Conservation (phyloP, 2,113 vertebrate genomes). For the Lucifuga dentata region DNA sequence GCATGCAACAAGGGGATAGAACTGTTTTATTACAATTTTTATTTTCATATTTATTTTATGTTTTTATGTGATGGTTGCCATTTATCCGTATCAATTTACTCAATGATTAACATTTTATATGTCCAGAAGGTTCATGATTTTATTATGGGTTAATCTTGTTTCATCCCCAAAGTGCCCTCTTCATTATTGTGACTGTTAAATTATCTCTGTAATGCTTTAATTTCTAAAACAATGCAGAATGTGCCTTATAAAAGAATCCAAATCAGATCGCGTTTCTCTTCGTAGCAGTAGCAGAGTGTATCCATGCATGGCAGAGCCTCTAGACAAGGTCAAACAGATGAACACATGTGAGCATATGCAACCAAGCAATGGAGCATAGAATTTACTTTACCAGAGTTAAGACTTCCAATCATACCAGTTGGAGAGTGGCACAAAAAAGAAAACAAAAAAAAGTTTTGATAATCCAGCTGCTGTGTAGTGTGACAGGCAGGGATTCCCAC, state of each 20-base stretch:
- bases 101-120: slow-evolving; percentile 35
- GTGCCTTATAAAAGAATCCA: slow-evolving; percentile 52
- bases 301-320: slow-evolving; percentile 23
- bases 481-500: background rate
- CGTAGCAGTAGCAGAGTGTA: slow-evolving; percentile 30
- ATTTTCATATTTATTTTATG: no score
- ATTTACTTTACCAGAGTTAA: background rate
- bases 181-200: slow-evolving; percentile 20
- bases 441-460: background rate
- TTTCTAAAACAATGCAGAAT: slow-evolving; percentile 25
- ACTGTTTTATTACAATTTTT: no score
- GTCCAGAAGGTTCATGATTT: slow-evolving; percentile 33
- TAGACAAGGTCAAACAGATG: slow-evolving; percentile 45
- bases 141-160: slow-evolving; percentile 40
- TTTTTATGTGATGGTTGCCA: background rate
- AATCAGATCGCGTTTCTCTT: slow-evolving; percentile 54
- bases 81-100: slow-evolving; percentile 20
- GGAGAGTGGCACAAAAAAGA: background rate
- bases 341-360: slow-evolving; percentile 12
- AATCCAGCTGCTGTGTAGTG: background rate
- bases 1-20: background rate
- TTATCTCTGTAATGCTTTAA: slow-evolving; percentile 31
- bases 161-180: slow-evolving; percentile 5
- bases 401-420: background rate
- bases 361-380: background rate